Conservation (phyloP, 2,888 invertebrate genomes). For the Brachyopa scutellaris region DNA sequence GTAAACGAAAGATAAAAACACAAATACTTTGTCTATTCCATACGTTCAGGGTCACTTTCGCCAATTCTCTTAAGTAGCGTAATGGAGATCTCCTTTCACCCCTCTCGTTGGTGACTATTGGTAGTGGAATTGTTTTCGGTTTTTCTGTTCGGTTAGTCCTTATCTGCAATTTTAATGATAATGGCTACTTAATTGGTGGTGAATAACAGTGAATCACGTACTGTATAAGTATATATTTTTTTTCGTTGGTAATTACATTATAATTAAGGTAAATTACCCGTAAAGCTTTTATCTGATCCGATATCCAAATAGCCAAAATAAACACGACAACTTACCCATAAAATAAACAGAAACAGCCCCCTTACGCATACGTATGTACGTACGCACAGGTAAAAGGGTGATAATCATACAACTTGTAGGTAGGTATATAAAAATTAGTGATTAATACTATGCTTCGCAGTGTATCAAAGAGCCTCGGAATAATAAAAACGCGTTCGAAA, state of each 20-base stretch:
- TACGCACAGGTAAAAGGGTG: too few species aligned
- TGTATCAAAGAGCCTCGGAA: background rate
- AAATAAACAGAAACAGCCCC: background rate
- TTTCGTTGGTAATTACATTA: conserved; percentile 36
- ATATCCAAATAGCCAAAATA: conserved; percentile 23
- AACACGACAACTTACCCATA: background rate
- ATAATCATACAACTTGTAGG: too few species aligned
- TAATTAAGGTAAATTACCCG: conserved; percentile 52
- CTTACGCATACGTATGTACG: too few species aligned
- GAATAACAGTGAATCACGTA: conserved; percentile 10
- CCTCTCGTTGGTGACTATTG: too few species aligned
- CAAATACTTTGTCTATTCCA: background rate
- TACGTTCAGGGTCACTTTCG: background rate
- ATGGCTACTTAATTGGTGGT: conserved; percentile 51
- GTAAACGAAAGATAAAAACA: background rate
- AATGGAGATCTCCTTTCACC: background rate
- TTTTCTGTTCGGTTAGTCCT: background rate
- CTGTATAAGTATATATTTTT: background rate
- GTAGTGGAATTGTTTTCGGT: background rate
- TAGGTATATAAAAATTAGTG: background rate
- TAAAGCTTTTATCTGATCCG: conserved; percentile 52
- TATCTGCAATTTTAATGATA: conserved; percentile 65
- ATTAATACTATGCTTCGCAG: background rate
- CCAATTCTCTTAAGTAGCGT: background rate
- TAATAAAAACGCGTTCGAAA: background rate